These are phyloP conservation scores for Mormyrus iriodes DNA, from an alignment of 2,113 vertebrate species.

Conservation along the genomic window DNA sequence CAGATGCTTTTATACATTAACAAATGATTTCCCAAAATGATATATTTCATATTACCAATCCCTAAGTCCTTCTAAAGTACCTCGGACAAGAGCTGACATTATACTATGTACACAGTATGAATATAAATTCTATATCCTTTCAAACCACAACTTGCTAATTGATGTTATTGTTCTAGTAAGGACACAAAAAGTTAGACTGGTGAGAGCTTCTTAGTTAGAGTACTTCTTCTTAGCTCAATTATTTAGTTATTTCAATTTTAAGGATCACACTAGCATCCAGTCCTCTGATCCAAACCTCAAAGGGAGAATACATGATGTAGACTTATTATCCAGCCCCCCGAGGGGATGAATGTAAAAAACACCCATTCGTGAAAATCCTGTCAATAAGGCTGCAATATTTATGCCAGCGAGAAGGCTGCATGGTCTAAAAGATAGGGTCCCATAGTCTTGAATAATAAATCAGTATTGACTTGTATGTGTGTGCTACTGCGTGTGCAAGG, in stretches of 20 bases:
- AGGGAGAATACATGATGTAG: neutral
- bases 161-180: neutral
- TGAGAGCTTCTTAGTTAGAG: neutral
- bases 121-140: neutral
- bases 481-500: neutral
- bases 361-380: slow-evolving; percentile 66
- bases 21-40: neutral
- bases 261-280: neutral
- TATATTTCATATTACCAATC: neutral
- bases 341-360: slow-evolving; percentile 35
- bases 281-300: neutral
- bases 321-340: slow-evolving; percentile 40
- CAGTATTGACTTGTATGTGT: slow-evolving; percentile 60
- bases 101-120: neutral
- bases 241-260: neutral
- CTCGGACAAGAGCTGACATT: neutral
- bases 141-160: neutral
- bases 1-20: neutral
- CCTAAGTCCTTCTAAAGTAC: neutral
- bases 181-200: neutral
- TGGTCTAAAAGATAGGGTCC: slow-evolving; percentile 69
- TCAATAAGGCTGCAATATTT: slow-evolving; percentile 74
- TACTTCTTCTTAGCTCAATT: neutral
- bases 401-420: slow-evolving; percentile 69
- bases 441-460: slow-evolving; percentile 71